Base-by-base conservation (phyloP, 1,140 invertebrate species). In the Scylla paramamosain region DNA sequence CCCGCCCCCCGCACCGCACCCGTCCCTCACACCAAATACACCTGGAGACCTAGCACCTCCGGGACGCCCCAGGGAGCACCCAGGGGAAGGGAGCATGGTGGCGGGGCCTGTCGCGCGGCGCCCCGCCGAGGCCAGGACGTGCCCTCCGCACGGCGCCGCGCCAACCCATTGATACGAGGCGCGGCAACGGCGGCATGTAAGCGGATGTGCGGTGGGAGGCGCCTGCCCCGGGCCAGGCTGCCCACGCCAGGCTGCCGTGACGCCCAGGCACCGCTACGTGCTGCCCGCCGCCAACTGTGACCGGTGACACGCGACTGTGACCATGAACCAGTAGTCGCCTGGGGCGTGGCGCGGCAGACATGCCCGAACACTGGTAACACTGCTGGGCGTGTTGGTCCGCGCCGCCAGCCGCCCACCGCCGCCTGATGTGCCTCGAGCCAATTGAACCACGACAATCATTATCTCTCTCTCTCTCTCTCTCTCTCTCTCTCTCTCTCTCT, bases 11-110 rank as follows among this genome's bases (percentile, higher is more conserved):
- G 7, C 91, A 45, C 83, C 32, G 91, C 46, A 88, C 91, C 46
- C 91, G 91, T 3, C 31, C 82, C 59, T 25, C 29, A 32, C 91
- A 95, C n/a, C 91, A 95, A 59, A 94, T 94, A n/a, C 93, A 94
- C 39, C 25, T 94, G 48, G 93, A 94, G 88, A 94, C 93, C 88
- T 94, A 94, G 93, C 93, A 91, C 39, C 45, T 28, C 59, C 67
- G 25, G 10, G 32, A 48, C n/a, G 32, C 31, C 67, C 93, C n/a
- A 77, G 67, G 67, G 25, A 45, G 29, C 91, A 25, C 67, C 28
- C 25, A 16, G 88, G 88, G 88, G 88, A 48, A 32, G 39, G 39
- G 32, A 46, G 67, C 12, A 20, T 77, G 67, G 67, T n/a, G 67
- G 67, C 67, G 67, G 20, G n/a, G 67, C 67, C 7, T 7, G 67